phyloP scores from a whole-genome alignment of 2,113 vertebrate genomes.

The Scopus umbretta region DNA sequence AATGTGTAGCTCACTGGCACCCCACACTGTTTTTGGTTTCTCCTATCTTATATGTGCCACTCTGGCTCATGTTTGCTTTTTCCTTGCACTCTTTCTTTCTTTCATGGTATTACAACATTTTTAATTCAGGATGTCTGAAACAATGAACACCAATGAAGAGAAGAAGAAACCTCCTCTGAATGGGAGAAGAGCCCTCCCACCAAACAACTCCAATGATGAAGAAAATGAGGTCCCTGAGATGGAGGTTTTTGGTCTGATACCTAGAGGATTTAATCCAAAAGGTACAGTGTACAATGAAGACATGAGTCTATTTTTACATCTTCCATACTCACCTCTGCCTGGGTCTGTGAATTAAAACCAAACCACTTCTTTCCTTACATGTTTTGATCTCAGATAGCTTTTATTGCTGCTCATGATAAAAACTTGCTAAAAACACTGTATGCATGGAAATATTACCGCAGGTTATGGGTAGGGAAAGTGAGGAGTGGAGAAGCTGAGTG shows the following conservation, averaged over 20 bases:
- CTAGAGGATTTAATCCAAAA: constrained; percentile 71
- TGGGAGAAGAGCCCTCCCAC: constrained; percentile 76
- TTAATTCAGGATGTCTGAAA: constrained; percentile 61
- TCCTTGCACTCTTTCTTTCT: background rate
- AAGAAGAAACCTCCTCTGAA: constrained; percentile 66
- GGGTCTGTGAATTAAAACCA: background rate
- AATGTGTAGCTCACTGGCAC: background rate
- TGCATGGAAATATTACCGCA: background rate
- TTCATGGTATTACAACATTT: background rate
- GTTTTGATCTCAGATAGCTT: background rate
- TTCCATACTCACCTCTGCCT: background rate
- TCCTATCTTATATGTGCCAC: background rate
- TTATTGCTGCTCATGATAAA: background rate
- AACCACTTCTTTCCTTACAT: background rate
- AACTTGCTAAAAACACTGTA: background rate
- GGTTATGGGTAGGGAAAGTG: background rate
- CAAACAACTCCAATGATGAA: constrained; percentile 78
- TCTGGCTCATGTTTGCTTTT: background rate
- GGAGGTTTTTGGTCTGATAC: constrained; percentile 77
- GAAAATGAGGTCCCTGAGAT: constrained; percentile 76
- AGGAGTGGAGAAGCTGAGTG: background rate
- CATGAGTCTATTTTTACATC: background rate
- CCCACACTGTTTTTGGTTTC: background rate
- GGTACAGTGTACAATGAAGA: constrained; percentile 70
- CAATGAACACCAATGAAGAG: constrained; percentile 10